These are phyloP conservation scores for Notothenia rossii DNA, from an alignment of 2,113 vertebrate species.

Conservation along the genomic window DNA sequence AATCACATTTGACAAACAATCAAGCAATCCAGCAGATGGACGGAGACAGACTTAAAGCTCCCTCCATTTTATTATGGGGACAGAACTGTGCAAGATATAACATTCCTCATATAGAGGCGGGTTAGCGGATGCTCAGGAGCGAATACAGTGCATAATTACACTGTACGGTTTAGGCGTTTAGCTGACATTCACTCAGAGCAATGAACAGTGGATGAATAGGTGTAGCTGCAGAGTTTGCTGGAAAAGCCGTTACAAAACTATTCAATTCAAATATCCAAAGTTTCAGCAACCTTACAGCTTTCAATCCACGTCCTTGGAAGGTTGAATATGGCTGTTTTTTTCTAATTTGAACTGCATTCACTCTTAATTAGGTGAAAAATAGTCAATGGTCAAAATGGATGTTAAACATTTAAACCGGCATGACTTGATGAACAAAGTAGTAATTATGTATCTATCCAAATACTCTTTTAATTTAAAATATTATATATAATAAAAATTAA, in stretches of 20 bases:
- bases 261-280: conserved; percentile 24
- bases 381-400: neutral
- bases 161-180: conserved; percentile 22
- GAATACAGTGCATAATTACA: conserved; percentile 34
- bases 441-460: neutral
- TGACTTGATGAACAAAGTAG: neutral
- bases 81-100: conserved; percentile 38
- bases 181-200: conserved; percentile 57
- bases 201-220: conserved; percentile 21
- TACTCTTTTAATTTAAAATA: neutral
- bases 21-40: conserved; percentile 48
- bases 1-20: conserved; percentile 55
- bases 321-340: neutral
- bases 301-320: neutral
- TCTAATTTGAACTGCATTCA: neutral
- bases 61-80: conserved; percentile 40
- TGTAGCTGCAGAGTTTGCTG: conserved; percentile 7
- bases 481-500: too few relatives aligned
- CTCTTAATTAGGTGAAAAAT: neutral
- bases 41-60: conserved; percentile 19
- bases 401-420: neutral
- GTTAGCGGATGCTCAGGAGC: conserved; percentile 22
- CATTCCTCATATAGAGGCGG: conserved; percentile 23
- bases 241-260: neutral
- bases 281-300: neutral